These are phyloP conservation scores for Mactromeris polynyma DNA, from an alignment of 2,888 invertebrate species.

Conservation along the genomic window DNA sequence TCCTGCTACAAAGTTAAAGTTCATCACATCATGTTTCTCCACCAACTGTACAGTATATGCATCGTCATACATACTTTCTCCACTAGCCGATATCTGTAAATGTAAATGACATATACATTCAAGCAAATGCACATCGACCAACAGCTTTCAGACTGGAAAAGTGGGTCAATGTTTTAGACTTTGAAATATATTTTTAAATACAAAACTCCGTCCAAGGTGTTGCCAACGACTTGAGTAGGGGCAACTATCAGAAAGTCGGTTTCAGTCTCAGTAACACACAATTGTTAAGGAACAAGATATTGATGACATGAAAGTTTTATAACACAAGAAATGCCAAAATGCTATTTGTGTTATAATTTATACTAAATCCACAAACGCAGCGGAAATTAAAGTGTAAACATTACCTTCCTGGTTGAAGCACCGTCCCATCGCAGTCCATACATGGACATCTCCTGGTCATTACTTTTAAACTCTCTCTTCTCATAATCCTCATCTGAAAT, in stretches of 20 bases:
- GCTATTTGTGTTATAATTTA: too few relatives aligned
- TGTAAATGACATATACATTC: neutral
- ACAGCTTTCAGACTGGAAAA: too few relatives aligned
- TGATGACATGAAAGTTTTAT: too few relatives aligned
- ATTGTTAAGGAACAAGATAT: too few relatives aligned
- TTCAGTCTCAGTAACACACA: too few relatives aligned
- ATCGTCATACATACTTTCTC: conserved; percentile 86
- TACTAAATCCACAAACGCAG: neutral
- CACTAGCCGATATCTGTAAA: conserved; percentile 84
- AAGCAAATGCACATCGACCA: too few relatives aligned
- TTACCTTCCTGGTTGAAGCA: conserved; percentile 86
- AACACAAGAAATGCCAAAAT: too few relatives aligned
- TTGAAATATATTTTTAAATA: too few relatives aligned
- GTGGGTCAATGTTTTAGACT: too few relatives aligned
- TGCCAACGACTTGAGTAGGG: too few relatives aligned
- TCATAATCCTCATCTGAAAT: conserved; percentile 86
- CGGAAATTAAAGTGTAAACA: neutral
- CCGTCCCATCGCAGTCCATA: conserved; percentile 86
- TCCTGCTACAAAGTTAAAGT: conserved; percentile 87
- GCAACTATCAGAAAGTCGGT: too few relatives aligned
- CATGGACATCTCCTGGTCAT: conserved; percentile 84
- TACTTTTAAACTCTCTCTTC: conserved; percentile 81
- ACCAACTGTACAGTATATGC: conserved; percentile 86
- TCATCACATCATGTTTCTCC: conserved; percentile 77
- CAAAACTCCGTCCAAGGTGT: too few relatives aligned